Percentiles rank a stretch among this genome's conserved stretches.
Evolutionary conservation across 1,140 invertebrate genomes (phyloP).

Genomic region (Nylanderia fulva): DNA sequence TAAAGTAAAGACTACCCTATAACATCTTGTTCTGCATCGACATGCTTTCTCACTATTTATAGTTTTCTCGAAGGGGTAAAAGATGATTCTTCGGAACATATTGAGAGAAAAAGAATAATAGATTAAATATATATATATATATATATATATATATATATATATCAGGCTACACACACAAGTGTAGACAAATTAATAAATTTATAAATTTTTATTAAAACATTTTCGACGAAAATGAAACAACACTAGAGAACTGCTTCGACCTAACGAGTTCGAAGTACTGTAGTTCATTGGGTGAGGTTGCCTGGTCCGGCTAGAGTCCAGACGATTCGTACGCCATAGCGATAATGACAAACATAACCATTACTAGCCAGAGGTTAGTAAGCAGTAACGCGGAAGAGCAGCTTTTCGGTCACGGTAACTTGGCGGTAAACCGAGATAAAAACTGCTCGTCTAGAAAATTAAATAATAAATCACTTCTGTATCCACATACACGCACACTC

Average conservation of each 20-base stretch:
- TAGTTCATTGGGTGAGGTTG: conserved; percentile 65
- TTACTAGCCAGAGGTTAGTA: conserved; percentile 80
- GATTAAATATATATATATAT: not conserved
- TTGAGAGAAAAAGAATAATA: no score
- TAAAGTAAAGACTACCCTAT: conserved; percentile 52
- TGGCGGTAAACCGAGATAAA: conserved; percentile 73
- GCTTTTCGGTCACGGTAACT: conserved; percentile 71
- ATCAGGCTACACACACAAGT: no score
- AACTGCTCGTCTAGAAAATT: conserved; percentile 80
- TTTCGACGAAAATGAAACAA: conserved; percentile 6
- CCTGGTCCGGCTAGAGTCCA: conserved; percentile 44
- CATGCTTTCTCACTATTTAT: conserved; percentile 60
- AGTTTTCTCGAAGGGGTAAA: conserved; percentile 42
- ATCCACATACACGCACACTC: not conserved
- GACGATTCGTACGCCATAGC: conserved; percentile 78
- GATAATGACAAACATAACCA: conserved; percentile 82
- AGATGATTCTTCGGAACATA: not conserved
- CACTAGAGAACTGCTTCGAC: conserved; percentile 28
- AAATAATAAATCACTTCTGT: conserved; percentile 77
- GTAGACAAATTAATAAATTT: not conserved
- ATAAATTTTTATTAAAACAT: conserved; percentile 6
- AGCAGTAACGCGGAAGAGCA: conserved; percentile 73
- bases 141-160: not conserved
- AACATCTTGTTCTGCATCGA: conserved; percentile 55
- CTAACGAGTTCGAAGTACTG: conserved; percentile 71